Conservation (phyloP, 1,140 invertebrate species). For the Ips typographus region DNA sequence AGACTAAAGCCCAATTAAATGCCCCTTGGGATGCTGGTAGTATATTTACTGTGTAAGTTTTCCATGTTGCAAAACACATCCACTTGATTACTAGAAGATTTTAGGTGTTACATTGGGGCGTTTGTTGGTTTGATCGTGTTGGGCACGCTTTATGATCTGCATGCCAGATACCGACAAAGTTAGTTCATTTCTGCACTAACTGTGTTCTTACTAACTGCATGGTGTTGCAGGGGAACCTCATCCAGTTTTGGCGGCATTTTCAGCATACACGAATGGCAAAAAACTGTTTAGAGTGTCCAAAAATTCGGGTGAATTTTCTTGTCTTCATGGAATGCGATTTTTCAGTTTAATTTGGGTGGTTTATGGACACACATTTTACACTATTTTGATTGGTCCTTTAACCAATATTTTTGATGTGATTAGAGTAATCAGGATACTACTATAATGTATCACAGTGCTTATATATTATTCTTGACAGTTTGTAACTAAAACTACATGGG, state of each 20-base stretch:
- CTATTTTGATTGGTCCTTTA: slow-evolving; percentile 23
- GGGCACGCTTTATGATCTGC: slow-evolving; percentile 6
- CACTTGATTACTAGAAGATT: background rate
- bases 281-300: slow-evolving; percentile 32
- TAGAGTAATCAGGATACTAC: slow-evolving; percentile 25
- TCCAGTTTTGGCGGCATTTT: slow-evolving; percentile 29
- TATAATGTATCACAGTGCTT: background rate
- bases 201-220: no score
- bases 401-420: slow-evolving; percentile 31
- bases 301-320: slow-evolving; percentile 49
- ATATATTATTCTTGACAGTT: slow-evolving; percentile 11
- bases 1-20: slow-evolving; percentile 8
- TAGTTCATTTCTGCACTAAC: no score
- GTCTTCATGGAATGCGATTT: slow-evolving; percentile 57
- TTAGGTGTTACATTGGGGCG: slow-evolving; percentile 1
- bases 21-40: background rate
- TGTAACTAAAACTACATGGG: background rate
- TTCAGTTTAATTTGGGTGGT: slow-evolving; percentile 60
- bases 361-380: slow-evolving; percentile 50
- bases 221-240: background rate
- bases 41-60: slow-evolving; percentile 3
- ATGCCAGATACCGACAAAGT: background rate
- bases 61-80: background rate
- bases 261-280: slow-evolving; percentile 35
- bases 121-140: background rate